Percentiles rank a stretch among this genome's conserved stretches.
phyloP scores from a whole-genome alignment of 2,797 vertebrate species.

The Fistularia tabacaria region DNA sequence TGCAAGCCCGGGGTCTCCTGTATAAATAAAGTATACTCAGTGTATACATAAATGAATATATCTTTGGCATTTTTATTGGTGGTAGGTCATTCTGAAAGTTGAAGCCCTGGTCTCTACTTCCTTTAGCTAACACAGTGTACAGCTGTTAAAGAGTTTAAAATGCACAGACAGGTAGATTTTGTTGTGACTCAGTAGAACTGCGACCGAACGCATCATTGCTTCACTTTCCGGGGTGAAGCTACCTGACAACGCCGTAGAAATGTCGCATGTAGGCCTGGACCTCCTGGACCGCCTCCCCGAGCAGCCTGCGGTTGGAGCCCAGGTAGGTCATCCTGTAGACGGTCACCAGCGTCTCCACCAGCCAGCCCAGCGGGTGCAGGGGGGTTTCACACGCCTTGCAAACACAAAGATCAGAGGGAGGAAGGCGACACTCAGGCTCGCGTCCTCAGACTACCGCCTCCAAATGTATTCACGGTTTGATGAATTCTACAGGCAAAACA shows the following conservation, averaged over 20 bases:
- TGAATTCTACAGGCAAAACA: too few relatives aligned
- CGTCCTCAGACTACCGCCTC: neutral
- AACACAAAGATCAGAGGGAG: neutral
- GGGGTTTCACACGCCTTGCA: constrained; percentile 91
- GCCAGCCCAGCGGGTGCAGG: constrained; percentile 89
- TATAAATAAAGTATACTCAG: too few relatives aligned
- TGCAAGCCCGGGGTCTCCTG: too few relatives aligned
- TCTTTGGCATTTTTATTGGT: too few relatives aligned
- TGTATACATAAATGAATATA: too few relatives aligned
- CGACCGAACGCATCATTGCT: too few relatives aligned
- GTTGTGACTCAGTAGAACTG: too few relatives aligned
- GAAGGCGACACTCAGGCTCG: neutral
- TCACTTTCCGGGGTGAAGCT: constrained; percentile 4
- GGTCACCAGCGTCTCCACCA: constrained; percentile 90
- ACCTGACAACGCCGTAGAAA: constrained; percentile 89
- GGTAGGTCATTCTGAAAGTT: too few relatives aligned
- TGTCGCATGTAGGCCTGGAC: constrained; percentile 90
- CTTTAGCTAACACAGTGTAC: too few relatives aligned
- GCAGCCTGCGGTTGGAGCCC: constrained; percentile 87
- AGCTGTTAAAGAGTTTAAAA: too few relatives aligned
- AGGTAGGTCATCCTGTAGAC: constrained; percentile 97
- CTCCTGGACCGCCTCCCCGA: constrained; percentile 90
- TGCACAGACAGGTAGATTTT: too few relatives aligned
- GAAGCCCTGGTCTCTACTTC: too few relatives aligned
- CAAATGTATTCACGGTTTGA: neutral